These are phyloP conservation scores for Calycopis cecrops DNA, from an alignment of 1,140 invertebrate species.

Conservation along the genomic window DNA sequence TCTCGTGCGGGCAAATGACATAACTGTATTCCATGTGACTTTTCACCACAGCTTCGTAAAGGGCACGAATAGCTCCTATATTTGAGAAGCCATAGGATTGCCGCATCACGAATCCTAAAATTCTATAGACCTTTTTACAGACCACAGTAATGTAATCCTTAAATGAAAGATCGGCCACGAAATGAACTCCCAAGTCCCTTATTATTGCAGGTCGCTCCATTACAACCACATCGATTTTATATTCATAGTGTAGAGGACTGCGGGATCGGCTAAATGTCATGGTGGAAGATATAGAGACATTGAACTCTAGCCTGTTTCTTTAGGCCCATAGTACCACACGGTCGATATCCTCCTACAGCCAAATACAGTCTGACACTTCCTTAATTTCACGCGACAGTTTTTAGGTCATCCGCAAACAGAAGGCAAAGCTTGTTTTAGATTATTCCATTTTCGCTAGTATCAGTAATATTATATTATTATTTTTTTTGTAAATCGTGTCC, in stretches of 20 bases:
- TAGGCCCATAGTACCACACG: neutral
- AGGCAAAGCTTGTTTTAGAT: too few relatives aligned
- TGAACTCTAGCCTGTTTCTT: conserved; percentile 1
- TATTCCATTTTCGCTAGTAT: too few relatives aligned
- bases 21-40: too few relatives aligned
- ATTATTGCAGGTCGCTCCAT: neutral
- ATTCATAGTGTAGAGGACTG: neutral
- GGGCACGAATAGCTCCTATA: too few relatives aligned
- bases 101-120: neutral
- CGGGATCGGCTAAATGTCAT: neutral
- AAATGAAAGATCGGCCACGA: neutral
- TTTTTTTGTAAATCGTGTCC: too few relatives aligned
- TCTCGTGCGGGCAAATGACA: too few relatives aligned
- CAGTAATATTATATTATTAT: too few relatives aligned
- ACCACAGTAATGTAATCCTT: too few relatives aligned
- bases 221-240: neutral
- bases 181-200: neutral
- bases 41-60: too few relatives aligned
- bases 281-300: conserved; percentile 1
- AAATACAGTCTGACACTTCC: neutral
- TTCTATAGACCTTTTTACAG: neutral
- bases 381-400: neutral
- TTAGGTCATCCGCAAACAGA: neutral
- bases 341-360: neutral
- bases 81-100: neutral